These are phyloP conservation scores for Cyanoliseus patagonus DNA, from an alignment of 2,113 vertebrate genomes.

Conservation along the genomic window DNA sequence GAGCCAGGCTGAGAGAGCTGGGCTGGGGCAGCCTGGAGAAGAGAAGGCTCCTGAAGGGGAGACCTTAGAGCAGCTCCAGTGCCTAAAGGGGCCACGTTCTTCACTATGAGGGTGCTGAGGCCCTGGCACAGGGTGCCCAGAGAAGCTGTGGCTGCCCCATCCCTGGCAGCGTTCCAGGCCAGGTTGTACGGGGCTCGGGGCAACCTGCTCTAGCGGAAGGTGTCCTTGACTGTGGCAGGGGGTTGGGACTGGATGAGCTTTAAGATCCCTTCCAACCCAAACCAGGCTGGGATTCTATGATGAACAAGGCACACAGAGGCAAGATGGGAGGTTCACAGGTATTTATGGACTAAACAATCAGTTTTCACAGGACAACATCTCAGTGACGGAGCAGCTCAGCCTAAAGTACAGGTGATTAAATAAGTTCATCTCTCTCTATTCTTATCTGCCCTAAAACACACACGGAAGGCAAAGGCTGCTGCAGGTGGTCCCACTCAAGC, in stretches of 20 bases:
- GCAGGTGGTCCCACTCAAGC: background rate
- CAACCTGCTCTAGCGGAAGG: background rate
- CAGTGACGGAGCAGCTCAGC: background rate
- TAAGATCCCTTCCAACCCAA: background rate
- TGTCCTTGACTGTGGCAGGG: background rate
- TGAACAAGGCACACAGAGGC: background rate
- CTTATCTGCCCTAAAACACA: background rate
- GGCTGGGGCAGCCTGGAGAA: too few relatives aligned
- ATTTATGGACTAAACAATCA: fast-evolving
- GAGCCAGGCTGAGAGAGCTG: background rate
- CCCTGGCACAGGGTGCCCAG: too few relatives aligned
- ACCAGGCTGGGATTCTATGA: background rate
- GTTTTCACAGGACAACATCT: background rate
- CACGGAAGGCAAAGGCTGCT: background rate
- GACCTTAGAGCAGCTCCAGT: too few relatives aligned
- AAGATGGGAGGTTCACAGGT: background rate
- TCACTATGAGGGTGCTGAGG: too few relatives aligned
- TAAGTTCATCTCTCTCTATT: background rate
- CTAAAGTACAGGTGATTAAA: background rate
- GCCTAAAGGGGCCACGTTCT: too few relatives aligned
- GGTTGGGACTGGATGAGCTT: background rate
- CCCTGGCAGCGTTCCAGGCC: too few relatives aligned
- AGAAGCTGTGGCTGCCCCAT: too few relatives aligned
- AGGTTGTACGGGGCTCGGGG: background rate
- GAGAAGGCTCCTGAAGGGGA: too few relatives aligned